Conservation (phyloP, 2,113 vertebrate genomes). For the Dasypus novemcinctus region DNA sequence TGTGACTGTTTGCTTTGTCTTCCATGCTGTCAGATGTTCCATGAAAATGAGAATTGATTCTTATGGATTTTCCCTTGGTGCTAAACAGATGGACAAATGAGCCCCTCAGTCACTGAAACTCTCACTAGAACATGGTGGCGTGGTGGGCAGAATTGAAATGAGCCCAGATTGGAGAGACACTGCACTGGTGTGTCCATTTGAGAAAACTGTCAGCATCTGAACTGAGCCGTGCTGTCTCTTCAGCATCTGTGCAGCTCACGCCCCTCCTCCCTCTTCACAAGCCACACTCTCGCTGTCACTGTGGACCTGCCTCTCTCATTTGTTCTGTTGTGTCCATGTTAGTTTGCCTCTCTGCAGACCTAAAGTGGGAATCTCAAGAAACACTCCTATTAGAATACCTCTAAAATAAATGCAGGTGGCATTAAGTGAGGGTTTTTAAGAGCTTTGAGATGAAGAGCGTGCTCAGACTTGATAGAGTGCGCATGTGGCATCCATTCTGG, state of each 20-base stretch:
- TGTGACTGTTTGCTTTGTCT: background rate
- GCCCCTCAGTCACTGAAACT: background rate
- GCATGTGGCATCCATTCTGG: background rate
- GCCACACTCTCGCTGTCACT: accelerated
- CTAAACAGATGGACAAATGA: background rate
- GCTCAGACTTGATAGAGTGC: background rate
- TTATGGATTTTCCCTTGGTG: background rate
- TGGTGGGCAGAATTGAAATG: background rate
- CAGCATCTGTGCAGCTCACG: accelerated
- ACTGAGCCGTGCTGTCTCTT: accelerated
- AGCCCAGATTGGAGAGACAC: background rate
- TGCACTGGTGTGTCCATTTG: background rate
- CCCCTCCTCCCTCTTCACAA: background rate
- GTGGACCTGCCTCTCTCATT: background rate
- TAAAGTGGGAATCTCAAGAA: background rate
- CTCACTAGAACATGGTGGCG: background rate
- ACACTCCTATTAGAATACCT: background rate
- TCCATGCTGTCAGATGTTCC: background rate
- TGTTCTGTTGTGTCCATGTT: background rate
- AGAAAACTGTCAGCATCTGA: accelerated
- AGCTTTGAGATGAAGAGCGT: background rate
- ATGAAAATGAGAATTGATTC: background rate
- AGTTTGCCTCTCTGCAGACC: background rate
- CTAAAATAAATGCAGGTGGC: background rate
- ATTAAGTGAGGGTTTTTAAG: background rate